These are phyloP conservation scores for Suricata suricatta DNA, from an alignment of 2,113 vertebrate species.

Conservation along the genomic window DNA sequence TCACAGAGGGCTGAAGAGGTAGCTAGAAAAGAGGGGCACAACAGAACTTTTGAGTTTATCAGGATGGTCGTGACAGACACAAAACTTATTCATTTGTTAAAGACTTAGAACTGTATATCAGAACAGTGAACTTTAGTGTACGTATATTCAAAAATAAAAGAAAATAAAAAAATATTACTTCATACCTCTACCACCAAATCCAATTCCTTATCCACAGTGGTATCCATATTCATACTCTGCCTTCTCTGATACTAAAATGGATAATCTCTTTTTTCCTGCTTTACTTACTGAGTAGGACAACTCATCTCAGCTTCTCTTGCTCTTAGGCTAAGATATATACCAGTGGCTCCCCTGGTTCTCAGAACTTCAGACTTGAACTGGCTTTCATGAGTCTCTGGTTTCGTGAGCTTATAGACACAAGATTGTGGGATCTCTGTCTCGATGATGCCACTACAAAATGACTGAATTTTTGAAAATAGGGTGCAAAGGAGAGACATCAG, in stretches of 20 bases:
- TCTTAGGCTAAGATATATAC: not conserved
- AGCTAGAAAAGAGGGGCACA: not conserved
- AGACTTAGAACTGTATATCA: not conserved
- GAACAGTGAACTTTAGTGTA: not conserved
- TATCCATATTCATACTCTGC: not conserved
- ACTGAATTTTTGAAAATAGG: not conserved
- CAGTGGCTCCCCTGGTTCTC: not conserved
- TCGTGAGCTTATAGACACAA: not conserved
- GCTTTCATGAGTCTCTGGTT: not conserved
- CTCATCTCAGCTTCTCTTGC: not conserved
- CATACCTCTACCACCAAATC: not conserved
- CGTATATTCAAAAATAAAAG: not conserved
- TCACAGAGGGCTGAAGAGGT: not conserved
- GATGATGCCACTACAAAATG: not conserved
- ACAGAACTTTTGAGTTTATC: not conserved
- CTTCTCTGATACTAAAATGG: not conserved
- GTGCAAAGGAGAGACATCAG: not conserved
- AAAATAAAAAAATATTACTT: not conserved
- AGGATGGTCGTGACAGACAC: not conserved
- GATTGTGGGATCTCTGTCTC: not conserved
- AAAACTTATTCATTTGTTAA: not conserved
- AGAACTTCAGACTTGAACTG: not conserved
- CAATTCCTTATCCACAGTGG: not conserved
- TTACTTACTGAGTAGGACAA: not conserved
- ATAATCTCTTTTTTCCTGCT: not conserved